A percentile compares a stretch with the other conserved stretches of the same genome.
These are phyloP conservation scores for Pasiphila rectangulata DNA, from an alignment of 2,888 invertebrate genomes.

Conservation along the genomic window DNA sequence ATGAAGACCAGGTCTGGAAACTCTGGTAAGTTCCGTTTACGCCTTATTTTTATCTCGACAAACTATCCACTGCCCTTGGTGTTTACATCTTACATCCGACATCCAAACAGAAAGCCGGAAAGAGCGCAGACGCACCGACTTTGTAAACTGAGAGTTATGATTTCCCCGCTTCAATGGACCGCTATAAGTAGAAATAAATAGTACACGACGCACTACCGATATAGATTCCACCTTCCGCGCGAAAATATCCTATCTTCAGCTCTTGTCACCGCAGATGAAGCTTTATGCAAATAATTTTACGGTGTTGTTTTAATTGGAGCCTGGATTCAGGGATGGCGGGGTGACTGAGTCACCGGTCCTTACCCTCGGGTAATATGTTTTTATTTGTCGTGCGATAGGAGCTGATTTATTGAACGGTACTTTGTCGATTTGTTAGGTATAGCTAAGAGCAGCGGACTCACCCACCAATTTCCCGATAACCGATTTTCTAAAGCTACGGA, in stretches of 20 bases:
- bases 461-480: no score
- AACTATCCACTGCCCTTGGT: slow-evolving; percentile 2
- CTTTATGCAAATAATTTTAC: slow-evolving; percentile 33
- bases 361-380: slow-evolving; percentile 58
- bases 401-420: slow-evolving; percentile 27
- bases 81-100: slow-evolving; percentile 24
- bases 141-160: slow-evolving; percentile 34
- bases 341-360: slow-evolving; percentile 64
- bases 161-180: slow-evolving; percentile 52
- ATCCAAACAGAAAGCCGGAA: slow-evolving; percentile 17
- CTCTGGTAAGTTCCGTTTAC: slow-evolving; percentile 6
- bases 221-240: slow-evolving; percentile 25
- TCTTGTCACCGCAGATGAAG: slow-evolving; percentile 23
- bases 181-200: slow-evolving; percentile 57
- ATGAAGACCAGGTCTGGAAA: slow-evolving; percentile 3
- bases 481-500: no score
- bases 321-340: slow-evolving; percentile 6
- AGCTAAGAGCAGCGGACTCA: no score
- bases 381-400: slow-evolving; percentile 31
- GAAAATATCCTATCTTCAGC: slow-evolving; percentile 20
- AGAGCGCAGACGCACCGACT: slow-evolving; percentile 26
- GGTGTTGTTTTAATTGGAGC: slow-evolving; percentile 22
- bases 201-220: slow-evolving; percentile 39
- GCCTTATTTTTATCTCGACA: slow-evolving; percentile 17
- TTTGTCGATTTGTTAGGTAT: slow-evolving; percentile 21